A percentile compares a stretch with the other conserved stretches of the same genome.
Evolutionary conservation across 2,888 invertebrate species (phyloP).

Genomic region (Syritta pipiens): DNA sequence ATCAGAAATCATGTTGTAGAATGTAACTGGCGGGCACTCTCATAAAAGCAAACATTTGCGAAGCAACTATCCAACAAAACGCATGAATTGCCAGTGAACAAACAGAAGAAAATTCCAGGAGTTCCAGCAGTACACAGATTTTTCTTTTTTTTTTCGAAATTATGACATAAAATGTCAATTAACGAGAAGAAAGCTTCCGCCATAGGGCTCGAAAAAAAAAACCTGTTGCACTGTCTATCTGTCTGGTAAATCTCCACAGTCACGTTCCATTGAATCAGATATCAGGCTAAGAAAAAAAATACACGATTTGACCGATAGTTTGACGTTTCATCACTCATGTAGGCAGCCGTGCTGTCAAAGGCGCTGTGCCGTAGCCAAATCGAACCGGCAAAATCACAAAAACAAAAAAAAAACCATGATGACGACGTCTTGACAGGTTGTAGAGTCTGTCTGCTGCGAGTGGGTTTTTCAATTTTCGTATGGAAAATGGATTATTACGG

Average conservation of each 20-base stretch:
- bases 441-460: no score
- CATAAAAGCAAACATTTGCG: constrained; percentile 51
- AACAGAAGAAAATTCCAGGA: constrained; percentile 14
- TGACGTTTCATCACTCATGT: constrained; percentile 34
- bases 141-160: constrained; percentile 29
- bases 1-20: constrained; percentile 43
- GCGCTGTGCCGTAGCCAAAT: constrained; percentile 42
- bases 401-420: neutral
- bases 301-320: constrained; percentile 9
- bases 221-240: no score
- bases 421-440: neutral
- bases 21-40: constrained; percentile 23
- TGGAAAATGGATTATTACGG: no score
- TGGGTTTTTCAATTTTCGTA: constrained; percentile 3
- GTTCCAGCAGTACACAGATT: neutral
- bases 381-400: no score
- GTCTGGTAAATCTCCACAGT: no score
- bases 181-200: constrained; percentile 52
- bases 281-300: constrained; percentile 3
- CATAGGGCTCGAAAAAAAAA: no score
- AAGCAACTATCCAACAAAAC: constrained; percentile 51
- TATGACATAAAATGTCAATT: constrained; percentile 62
- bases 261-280: neutral
- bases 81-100: constrained; percentile 20
- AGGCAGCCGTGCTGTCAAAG: constrained; percentile 18